Percentiles rank a stretch among this genome's conserved stretches.
Conservation (phyloP, 2,113 vertebrate species). For the Tringa solitaria region DNA sequence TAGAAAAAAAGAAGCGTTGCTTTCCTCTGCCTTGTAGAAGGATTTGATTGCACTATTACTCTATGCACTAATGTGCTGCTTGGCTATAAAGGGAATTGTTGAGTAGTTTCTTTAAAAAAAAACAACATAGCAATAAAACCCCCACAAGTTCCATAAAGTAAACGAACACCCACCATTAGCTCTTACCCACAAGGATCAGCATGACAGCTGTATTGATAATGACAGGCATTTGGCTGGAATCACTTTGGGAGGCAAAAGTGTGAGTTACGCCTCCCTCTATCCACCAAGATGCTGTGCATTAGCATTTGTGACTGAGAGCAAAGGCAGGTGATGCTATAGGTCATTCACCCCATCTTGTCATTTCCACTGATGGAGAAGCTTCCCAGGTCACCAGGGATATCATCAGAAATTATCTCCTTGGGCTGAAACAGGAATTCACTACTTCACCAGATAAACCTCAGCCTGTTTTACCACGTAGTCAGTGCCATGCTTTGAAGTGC, state of each 20-base stretch:
- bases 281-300: not conserved
- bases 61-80: constrained; percentile 37
- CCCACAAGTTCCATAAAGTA: not conserved
- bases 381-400: not conserved
- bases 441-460: not conserved
- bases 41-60: constrained; percentile 48
- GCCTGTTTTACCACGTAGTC: not conserved
- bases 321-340: not conserved
- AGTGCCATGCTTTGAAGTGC: not conserved
- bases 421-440: not conserved
- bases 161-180: constrained; percentile 1
- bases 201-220: not conserved
- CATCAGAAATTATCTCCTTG: not conserved
- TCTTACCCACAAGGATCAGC: not conserved
- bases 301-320: not conserved
- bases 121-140: not conserved
- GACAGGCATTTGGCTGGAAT: not conserved
- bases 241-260: not conserved
- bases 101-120: constrained; percentile 10
- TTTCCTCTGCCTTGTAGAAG: constrained; percentile 6
- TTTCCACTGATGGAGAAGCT: not conserved
- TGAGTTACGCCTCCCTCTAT: not conserved
- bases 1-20: constrained; percentile 12
- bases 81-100: constrained; percentile 37
- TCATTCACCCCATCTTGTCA: not conserved